Conservation (phyloP, 2,113 vertebrate species). For the Hyla sarda region DNA sequence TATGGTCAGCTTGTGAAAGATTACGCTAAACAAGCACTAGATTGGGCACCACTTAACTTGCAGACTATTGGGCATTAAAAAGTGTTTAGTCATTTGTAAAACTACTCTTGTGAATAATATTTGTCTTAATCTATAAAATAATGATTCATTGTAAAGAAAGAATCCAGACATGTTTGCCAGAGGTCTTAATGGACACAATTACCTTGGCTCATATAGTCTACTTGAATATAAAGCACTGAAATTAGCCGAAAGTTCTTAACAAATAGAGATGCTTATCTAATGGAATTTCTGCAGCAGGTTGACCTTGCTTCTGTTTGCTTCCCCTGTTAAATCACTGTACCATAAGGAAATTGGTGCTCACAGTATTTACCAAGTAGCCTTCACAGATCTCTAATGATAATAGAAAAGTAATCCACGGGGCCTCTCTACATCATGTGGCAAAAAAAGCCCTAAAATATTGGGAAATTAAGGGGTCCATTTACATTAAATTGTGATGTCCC, state of each 20-base stretch:
- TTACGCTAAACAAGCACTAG: no score
- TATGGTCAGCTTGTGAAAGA: no score
- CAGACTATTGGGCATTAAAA: background rate
- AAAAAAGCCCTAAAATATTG: no score
- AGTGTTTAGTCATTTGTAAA: background rate
- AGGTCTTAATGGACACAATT: slow-evolving; percentile 8
- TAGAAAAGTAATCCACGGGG: no score
- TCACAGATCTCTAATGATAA: no score
- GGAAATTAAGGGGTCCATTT: no score
- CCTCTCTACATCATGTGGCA: no score
- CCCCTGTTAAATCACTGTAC: background rate
- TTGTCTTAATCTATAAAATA: background rate
- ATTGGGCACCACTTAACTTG: background rate
- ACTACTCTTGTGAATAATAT: background rate
- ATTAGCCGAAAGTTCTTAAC: background rate
- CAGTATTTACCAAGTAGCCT: slow-evolving; percentile 4
- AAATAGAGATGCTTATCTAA: background rate
- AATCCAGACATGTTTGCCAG: background rate
- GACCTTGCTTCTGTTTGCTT: slow-evolving; percentile 16
- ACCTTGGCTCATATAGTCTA: background rate
- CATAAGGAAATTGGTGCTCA: background rate
- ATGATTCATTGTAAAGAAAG: background rate
- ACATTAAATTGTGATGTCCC: no score
- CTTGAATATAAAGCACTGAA: background rate
- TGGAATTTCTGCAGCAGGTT: background rate